These are phyloP conservation scores for Brassicogethes aeneus DNA, from an alignment of 2,888 invertebrate genomes.

Conservation along the genomic window DNA sequence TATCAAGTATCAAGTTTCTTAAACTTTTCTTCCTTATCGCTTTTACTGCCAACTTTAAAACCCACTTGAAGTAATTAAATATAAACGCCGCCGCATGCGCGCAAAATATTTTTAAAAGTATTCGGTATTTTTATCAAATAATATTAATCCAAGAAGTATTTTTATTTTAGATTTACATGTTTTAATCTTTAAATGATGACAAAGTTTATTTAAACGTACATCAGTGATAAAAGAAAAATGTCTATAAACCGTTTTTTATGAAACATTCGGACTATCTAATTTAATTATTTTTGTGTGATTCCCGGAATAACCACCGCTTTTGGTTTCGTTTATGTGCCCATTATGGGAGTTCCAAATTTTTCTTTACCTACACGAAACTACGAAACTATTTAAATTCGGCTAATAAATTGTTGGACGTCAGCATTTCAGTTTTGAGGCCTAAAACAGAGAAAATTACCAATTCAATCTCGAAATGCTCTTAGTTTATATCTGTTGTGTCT, in stretches of 20 bases:
- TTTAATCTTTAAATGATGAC: too few relatives aligned
- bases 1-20: background rate
- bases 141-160: too few relatives aligned
- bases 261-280: too few relatives aligned
- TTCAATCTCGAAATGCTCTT: conserved; percentile 11
- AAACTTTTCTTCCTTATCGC: background rate
- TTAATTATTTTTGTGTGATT: too few relatives aligned
- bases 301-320: too few relatives aligned
- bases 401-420: conserved; percentile 10
- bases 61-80: background rate
- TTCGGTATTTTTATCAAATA: too few relatives aligned
- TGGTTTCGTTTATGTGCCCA: too few relatives aligned
- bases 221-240: too few relatives aligned
- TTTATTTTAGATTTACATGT: too few relatives aligned
- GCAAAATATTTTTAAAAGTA: too few relatives aligned
- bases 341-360: background rate
- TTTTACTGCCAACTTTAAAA: background rate
- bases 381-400: background rate
- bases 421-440: conserved; percentile 7
- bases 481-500: conserved; percentile 11
- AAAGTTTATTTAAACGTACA: too few relatives aligned
- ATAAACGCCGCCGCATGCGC: background rate
- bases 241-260: too few relatives aligned
- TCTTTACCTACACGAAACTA: background rate
- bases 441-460: conserved; percentile 6